Percentiles rank a stretch among this genome's conserved stretches.
Conservation (phyloP, 2,113 vertebrate genomes). For the Drymodes brunneopygia region DNA sequence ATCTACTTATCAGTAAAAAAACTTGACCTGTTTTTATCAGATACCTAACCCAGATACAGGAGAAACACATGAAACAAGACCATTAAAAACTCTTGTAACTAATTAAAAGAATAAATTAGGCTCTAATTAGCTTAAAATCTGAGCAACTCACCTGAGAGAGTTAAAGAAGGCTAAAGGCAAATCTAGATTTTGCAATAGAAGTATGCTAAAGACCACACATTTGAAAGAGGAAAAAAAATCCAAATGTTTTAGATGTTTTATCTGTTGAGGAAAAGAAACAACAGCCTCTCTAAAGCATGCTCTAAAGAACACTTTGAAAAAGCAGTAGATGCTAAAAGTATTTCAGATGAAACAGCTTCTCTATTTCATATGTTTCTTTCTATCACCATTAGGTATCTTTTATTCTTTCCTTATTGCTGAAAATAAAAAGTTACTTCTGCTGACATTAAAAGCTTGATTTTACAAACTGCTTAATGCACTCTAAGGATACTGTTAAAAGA, state of each 20-base stretch:
- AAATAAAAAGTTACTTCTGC: conserved; percentile 58
- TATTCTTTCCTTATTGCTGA: conserved; percentile 12
- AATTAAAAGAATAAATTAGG: neutral
- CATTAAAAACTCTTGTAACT: neutral
- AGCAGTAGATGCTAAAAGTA: neutral
- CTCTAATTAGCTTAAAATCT: neutral
- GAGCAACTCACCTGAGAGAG: neutral
- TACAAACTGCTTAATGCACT: conserved; percentile 81
- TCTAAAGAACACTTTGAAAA: neutral
- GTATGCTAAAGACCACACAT: neutral
- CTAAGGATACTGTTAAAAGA: conserved; percentile 88
- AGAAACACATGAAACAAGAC: neutral
- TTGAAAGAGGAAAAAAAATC: neutral
- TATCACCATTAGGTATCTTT: neutral
- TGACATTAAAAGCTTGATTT: conserved; percentile 76
- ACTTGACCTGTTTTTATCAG: neutral
- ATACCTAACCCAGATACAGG: neutral
- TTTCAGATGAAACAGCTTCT: neutral
- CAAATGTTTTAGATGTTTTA: neutral
- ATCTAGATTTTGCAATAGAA: neutral
- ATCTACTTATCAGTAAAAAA: neutral
- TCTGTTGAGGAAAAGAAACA: neutral
- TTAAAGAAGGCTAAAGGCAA: neutral
- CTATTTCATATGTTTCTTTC: neutral
- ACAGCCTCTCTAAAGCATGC: neutral